Evolutionary conservation across 2,797 vertebrate genomes (phyloP).

Genomic region (Protosalanx chinensis): DNA sequence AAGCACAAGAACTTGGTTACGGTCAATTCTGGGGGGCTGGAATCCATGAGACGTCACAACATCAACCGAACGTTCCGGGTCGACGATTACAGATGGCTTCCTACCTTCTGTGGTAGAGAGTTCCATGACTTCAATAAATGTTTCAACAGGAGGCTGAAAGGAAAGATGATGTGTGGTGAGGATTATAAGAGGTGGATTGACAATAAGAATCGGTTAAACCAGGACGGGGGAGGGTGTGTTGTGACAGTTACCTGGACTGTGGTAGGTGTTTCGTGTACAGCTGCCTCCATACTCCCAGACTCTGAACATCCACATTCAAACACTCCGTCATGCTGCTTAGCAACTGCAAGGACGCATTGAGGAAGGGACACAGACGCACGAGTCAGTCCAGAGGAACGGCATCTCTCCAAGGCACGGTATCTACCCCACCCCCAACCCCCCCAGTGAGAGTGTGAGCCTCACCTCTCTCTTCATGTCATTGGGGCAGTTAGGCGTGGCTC

Average conservation of each 20-base stretch:
- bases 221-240: background rate
- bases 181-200: no score
- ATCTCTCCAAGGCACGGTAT: background rate
- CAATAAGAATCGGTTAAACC: no score
- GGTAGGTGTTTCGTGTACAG: constrained; percentile 91
- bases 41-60: background rate
- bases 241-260: constrained; percentile 82
- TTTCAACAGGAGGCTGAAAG: constrained; percentile 82
- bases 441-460: constrained; percentile 15
- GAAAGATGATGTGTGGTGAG: background rate
- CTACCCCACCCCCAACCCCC: background rate
- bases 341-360: constrained; percentile 69
- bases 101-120: constrained; percentile 81
- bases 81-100: background rate
- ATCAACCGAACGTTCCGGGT: background rate
- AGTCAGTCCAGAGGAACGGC: background rate
- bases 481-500: constrained; percentile 84
- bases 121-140: constrained; percentile 84
- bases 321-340: constrained; percentile 87
- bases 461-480: constrained; percentile 90
- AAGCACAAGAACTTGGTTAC: constrained; percentile 2
- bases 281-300: constrained; percentile 89
- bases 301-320: constrained; percentile 83
- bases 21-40: background rate
- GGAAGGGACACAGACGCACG: background rate